phyloP scores from a whole-genome alignment of 1,140 invertebrate genomes.

The Bradynema listronoti region DNA sequence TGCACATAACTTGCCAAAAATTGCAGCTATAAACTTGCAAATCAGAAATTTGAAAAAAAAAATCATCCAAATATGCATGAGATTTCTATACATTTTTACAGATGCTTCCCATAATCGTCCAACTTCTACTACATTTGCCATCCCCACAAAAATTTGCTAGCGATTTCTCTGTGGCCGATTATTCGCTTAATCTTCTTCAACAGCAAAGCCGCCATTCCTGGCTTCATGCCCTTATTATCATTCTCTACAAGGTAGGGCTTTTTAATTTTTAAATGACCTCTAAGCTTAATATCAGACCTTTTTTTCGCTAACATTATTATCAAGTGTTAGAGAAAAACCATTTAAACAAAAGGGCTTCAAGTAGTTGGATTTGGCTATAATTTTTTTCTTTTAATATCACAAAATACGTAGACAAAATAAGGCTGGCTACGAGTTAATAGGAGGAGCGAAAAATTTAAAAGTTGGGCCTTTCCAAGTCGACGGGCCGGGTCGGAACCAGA shows the following conservation, averaged over 20 bases:
- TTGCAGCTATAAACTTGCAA: neutral
- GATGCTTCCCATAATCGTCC: slow-evolving; percentile 74
- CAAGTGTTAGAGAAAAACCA: too few relatives aligned
- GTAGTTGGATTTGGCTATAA: too few relatives aligned
- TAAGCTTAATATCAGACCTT: too few relatives aligned
- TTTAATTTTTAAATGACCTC: slow-evolving; percentile 6
- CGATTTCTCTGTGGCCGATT: slow-evolving; percentile 64
- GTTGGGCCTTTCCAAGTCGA: too few relatives aligned
- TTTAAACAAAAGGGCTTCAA: too few relatives aligned
- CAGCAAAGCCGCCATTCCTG: slow-evolving; percentile 77
- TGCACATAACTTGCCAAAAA: neutral
- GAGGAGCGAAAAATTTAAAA: too few relatives aligned
- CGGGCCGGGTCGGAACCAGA: too few relatives aligned
- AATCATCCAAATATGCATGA: neutral
- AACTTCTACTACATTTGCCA: slow-evolving; percentile 79
- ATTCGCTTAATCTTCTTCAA: slow-evolving; percentile 80
- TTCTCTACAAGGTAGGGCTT: slow-evolving; percentile 80
- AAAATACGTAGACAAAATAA: neutral
- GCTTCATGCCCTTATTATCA: slow-evolving; percentile 83
- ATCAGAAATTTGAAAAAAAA: neutral
- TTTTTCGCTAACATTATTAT: too few relatives aligned
- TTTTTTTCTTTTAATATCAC: too few relatives aligned
- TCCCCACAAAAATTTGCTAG: slow-evolving; percentile 66
- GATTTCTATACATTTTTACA: slow-evolving; percentile 64
- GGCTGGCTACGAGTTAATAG: neutral